A percentile compares a stretch with the other conserved stretches of the same genome.
Conservation (phyloP, 2,888 invertebrate genomes). For the Diarsia mendica region DNA sequence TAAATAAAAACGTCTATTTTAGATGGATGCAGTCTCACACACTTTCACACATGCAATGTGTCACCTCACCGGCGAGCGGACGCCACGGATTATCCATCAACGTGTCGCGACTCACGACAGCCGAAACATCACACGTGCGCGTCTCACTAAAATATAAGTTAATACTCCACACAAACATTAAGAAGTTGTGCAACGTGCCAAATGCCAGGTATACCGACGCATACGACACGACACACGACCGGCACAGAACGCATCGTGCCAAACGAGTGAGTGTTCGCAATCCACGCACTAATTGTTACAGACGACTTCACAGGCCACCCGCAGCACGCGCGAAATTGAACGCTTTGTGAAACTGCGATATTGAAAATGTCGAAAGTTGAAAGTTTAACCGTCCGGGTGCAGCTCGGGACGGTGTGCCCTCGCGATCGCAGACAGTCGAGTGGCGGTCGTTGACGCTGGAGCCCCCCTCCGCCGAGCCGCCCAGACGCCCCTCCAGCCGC, state of each 20-base stretch:
- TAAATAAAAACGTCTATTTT: slow-evolving; percentile 85
- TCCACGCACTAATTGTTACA: slow-evolving; percentile 60
- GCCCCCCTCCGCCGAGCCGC: slow-evolving; percentile 77
- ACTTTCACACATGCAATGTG: slow-evolving; percentile 79
- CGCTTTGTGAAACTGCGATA: slow-evolving; percentile 53
- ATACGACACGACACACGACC: slow-evolving; percentile 62
- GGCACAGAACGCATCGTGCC: slow-evolving; percentile 66
- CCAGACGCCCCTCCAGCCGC: slow-evolving; percentile 85
- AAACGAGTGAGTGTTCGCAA: slow-evolving; percentile 60
- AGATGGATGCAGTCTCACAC: slow-evolving; percentile 80
- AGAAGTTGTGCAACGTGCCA: slow-evolving; percentile 65
- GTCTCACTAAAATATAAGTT: slow-evolving; percentile 53
- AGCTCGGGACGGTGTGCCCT: slow-evolving; percentile 80
- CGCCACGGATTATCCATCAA: slow-evolving; percentile 77
- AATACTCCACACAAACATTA: slow-evolving; percentile 60
- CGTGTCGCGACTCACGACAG: slow-evolving; percentile 66
- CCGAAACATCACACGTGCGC: slow-evolving; percentile 67
- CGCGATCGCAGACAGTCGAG: slow-evolving; percentile 84
- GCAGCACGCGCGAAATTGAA: slow-evolving; percentile 45
- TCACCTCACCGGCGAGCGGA: slow-evolving; percentile 77
- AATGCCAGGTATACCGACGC: slow-evolving; percentile 63
- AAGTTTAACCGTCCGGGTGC: slow-evolving; percentile 72
- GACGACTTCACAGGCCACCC: slow-evolving; percentile 36
- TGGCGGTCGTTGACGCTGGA: slow-evolving; percentile 90
- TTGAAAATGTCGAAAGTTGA: slow-evolving; percentile 73